phyloP scores from a whole-genome alignment of 2,888 invertebrate species.

The Drosophila meridiana region DNA sequence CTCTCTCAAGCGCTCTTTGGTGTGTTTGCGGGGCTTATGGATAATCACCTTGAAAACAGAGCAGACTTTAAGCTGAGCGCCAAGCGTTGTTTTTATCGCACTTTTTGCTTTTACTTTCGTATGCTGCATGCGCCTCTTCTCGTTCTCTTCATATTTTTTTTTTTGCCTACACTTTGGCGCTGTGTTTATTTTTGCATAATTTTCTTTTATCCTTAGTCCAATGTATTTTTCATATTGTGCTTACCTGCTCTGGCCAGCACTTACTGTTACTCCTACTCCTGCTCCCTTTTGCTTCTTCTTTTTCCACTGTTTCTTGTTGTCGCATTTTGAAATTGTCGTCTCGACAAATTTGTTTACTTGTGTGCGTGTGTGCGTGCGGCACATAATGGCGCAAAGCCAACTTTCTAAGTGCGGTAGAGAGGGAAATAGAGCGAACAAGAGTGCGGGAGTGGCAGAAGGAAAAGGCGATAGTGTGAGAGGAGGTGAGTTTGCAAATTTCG shows the following conservation, averaged over 20 bases:
- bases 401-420: constrained; percentile 24
- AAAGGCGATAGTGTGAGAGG: not conserved
- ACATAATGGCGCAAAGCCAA: constrained; percentile 49
- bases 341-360: constrained; percentile 72
- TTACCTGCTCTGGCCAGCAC: constrained; percentile 48
- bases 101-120: constrained; percentile 56
- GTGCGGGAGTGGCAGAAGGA: not conserved
- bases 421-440: not conserved
- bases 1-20: not conserved
- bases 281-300: not conserved
- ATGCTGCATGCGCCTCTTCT: constrained; percentile 23
- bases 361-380: constrained; percentile 54
- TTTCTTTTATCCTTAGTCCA: constrained; percentile 69
- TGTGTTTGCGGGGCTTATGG: constrained; percentile 64
- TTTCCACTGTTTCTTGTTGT: constrained; percentile 15
- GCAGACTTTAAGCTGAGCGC: constrained; percentile 32
- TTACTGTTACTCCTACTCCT: constrained; percentile 11
- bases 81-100: constrained; percentile 64
- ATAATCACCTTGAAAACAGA: constrained; percentile 73
- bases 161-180: constrained; percentile 46
- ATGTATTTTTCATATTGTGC: constrained; percentile 72
- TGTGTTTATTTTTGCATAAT: constrained; percentile 76
- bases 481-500: constrained; percentile 3
- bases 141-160: not conserved
- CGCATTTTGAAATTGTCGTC: constrained; percentile 58